A percentile compares a stretch with the other conserved stretches of the same genome.
Conservation (phyloP, 2,113 vertebrate species). For the Lagopus leucura region DNA sequence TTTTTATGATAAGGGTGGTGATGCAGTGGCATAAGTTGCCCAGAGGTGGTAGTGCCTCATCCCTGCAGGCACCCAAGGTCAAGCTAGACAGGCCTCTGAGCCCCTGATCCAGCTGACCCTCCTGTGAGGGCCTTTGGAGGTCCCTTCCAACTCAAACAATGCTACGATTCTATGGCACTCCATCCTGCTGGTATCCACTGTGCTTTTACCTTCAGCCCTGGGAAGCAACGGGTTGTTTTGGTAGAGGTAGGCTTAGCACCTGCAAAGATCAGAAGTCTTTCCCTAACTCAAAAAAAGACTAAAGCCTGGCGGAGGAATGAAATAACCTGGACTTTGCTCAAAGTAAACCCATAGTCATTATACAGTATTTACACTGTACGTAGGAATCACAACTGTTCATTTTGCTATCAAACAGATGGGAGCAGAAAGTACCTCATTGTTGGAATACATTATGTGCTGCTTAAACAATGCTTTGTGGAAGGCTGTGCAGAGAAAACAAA, state of each 20-base stretch:
- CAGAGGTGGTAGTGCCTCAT: too few species aligned
- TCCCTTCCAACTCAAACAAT: too few species aligned
- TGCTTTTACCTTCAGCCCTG: fast-evolving
- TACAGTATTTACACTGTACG: background rate
- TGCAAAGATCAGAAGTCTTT: background rate
- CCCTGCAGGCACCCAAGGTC: too few species aligned
- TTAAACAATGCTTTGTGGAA: conserved; percentile 56
- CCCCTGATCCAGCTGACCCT: too few species aligned
- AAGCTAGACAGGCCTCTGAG: too few species aligned
- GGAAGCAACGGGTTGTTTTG: background rate
- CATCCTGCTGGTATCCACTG: background rate
- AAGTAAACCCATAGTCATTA: background rate
- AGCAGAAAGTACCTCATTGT: conserved; percentile 37
- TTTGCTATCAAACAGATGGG: conserved; percentile 51
- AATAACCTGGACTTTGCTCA: conserved; percentile 24
- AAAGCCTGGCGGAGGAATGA: background rate
- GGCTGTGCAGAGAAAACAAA: conserved; percentile 49
- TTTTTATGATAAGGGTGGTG: too few species aligned
- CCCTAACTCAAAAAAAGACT: background rate
- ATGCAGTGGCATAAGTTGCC: too few species aligned
- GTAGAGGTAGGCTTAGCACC: background rate
- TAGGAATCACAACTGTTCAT: conserved; percentile 21
- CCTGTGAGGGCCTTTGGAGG: too few species aligned
- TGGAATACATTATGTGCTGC: conserved; percentile 49
- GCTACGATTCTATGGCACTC: background rate